Percentiles rank a stretch among this genome's conserved stretches.
These are phyloP conservation scores for Sphecodes monilicornis DNA, from an alignment of 2,888 invertebrate species.

Conservation along the genomic window DNA sequence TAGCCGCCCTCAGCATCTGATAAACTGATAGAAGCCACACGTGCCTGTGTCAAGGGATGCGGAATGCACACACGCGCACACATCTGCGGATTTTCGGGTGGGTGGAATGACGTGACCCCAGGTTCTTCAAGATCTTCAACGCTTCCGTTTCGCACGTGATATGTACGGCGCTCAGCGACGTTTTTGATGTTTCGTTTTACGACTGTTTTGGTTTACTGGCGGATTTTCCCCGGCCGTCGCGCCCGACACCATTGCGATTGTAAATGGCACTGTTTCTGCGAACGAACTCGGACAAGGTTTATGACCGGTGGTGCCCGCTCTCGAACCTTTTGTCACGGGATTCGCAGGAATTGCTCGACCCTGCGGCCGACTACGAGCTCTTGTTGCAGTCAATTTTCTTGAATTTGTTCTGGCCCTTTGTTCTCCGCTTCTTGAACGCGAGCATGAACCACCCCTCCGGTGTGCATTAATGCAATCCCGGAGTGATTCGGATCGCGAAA, in stretches of 20 bases:
- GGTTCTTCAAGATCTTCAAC: not conserved
- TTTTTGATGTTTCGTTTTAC: conserved; percentile 60
- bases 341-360: not conserved
- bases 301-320: conserved; percentile 19
- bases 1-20: conserved; percentile 76
- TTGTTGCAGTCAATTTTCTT: conserved; percentile 12
- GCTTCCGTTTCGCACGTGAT: conserved; percentile 73
- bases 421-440: conserved; percentile 4
- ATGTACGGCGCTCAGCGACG: conserved; percentile 55
- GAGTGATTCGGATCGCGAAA: not conserved
- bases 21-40: conserved; percentile 83
- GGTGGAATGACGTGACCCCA: not conserved
- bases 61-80: not conserved
- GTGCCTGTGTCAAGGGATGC: conserved; percentile 54
- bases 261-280: conserved; percentile 42
- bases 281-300: conserved; percentile 28
- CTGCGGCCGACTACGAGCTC: not conserved
- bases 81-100: conserved; percentile 41
- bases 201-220: conserved; percentile 64
- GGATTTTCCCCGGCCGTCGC: conserved; percentile 56
- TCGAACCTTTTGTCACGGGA: conserved; percentile 34
- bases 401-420: conserved; percentile 13
- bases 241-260: conserved; percentile 37
- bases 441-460: not conserved
- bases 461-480: not conserved